These are phyloP conservation scores for Holothuria scabra DNA, from an alignment of 53 echinoderm and acorn worm genomes.

Conservation along the genomic window DNA sequence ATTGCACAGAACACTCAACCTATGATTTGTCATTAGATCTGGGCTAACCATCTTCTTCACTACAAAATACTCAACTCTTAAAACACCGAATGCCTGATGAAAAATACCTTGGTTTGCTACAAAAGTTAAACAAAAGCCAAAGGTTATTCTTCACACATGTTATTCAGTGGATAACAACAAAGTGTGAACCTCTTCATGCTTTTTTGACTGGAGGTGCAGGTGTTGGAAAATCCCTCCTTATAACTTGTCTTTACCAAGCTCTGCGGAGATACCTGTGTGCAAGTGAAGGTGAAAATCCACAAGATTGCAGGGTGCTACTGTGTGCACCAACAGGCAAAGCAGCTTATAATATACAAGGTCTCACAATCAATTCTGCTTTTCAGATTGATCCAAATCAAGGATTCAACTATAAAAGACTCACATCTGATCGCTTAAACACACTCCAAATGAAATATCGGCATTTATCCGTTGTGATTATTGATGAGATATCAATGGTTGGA, in stretches of 20 bases:
- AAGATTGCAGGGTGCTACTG: conserved; percentile 36
- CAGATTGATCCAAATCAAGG: conserved; percentile 45
- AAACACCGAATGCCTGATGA: neutral
- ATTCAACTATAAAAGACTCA: conserved; percentile 40
- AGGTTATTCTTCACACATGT: conserved; percentile 57
- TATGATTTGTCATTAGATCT: conserved; percentile 44
- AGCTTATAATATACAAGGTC: conserved; percentile 47
- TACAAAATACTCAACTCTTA: neutral
- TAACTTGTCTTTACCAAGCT: conserved; percentile 46
- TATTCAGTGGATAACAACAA: conserved; percentile 37
- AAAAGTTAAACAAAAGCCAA: neutral
- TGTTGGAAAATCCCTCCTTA: conserved; percentile 55
- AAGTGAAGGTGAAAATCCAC: conserved; percentile 44
- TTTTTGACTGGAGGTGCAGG: conserved; percentile 65
- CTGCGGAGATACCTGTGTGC: conserved; percentile 9
- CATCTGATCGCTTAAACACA: conserved; percentile 17
- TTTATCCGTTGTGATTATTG: conserved; percentile 45
- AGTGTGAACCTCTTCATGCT: conserved; percentile 38
- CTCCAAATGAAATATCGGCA: conserved; percentile 29
- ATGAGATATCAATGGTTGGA: conserved; percentile 63
- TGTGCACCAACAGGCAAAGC: conserved; percentile 62
- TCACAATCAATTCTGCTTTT: conserved; percentile 37
- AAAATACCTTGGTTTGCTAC: neutral
- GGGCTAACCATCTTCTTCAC: conserved; percentile 9
- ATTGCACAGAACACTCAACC: neutral